Conservation (phyloP, 2,888 invertebrate species). For the Andrena bucephala region DNA sequence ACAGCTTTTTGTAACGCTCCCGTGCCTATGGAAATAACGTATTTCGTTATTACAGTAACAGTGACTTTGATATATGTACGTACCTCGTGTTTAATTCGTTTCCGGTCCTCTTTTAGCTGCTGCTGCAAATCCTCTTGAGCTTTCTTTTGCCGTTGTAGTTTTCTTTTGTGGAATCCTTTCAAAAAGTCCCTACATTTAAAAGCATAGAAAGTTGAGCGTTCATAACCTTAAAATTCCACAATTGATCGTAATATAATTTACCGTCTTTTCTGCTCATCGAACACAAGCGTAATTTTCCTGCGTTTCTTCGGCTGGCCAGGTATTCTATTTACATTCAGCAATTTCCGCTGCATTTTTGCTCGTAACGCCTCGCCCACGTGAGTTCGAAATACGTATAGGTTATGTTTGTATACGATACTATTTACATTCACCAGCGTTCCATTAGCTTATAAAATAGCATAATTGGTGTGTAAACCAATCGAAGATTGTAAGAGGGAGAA, state of each 20-base stretch:
- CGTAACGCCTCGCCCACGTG: conserved; percentile 1
- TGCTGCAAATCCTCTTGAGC: conserved; percentile 90
- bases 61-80: conserved; percentile 60
- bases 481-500: background rate
- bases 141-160: conserved; percentile 90
- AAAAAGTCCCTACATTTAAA: conserved; percentile 90
- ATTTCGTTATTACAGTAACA: background rate
- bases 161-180: conserved; percentile 93
- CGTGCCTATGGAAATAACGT: conserved; percentile 83
- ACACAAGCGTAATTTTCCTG: conserved; percentile 86
- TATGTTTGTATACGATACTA: background rate
- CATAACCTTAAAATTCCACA: conserved; percentile 1
- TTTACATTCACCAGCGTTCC: background rate
- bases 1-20: conserved; percentile 90
- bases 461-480: background rate
- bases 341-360: conserved; percentile 48
- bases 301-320: conserved; percentile 84
- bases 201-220: conserved; percentile 4
- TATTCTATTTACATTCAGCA: conserved; percentile 72
- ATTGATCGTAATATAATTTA: conserved; percentile 79
- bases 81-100: conserved; percentile 91
- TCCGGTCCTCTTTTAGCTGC: conserved; percentile 91
- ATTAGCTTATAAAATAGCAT: background rate
- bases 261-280: conserved; percentile 88
- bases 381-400: conserved; percentile 13